These are phyloP conservation scores for Microcebus murinus DNA, from an alignment of 2,113 vertebrate genomes.

Conservation along the genomic window DNA sequence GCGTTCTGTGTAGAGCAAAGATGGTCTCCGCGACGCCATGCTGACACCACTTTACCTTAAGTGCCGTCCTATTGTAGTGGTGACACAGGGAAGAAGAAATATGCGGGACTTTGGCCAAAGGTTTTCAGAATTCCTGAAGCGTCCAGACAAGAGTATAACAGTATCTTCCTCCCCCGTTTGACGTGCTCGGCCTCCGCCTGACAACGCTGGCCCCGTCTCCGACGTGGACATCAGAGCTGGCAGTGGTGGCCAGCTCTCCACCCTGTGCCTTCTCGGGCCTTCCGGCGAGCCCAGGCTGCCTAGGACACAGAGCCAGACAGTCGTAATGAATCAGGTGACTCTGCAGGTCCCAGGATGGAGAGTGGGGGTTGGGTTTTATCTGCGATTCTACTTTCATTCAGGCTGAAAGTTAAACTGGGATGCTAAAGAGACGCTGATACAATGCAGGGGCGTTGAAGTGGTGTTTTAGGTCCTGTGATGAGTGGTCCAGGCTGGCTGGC, in stretches of 20 bases:
- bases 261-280: neutral
- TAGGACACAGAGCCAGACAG: neutral
- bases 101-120: neutral
- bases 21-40: neutral
- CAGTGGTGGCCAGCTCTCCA: fast-evolving
- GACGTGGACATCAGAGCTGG: neutral
- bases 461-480: neutral
- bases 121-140: neutral
- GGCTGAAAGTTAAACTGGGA: neutral
- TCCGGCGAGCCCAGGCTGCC: neutral
- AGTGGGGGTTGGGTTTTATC: neutral
- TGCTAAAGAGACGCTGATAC: neutral
- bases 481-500: neutral
- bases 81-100: neutral
- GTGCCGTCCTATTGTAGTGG: neutral
- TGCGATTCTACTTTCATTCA: neutral
- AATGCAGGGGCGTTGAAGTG: neutral
- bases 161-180: too few species aligned
- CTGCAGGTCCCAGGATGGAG: neutral
- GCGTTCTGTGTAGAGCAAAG: neutral
- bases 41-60: neutral
- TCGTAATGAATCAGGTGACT: neutral
- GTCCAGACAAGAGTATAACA: neutral
- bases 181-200: neutral
- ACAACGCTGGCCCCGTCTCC: fast-evolving